A percentile compares a stretch with the other conserved stretches of the same genome.
phyloP scores from a whole-genome alignment of 2,113 vertebrate genomes.

The Murina feae region DNA sequence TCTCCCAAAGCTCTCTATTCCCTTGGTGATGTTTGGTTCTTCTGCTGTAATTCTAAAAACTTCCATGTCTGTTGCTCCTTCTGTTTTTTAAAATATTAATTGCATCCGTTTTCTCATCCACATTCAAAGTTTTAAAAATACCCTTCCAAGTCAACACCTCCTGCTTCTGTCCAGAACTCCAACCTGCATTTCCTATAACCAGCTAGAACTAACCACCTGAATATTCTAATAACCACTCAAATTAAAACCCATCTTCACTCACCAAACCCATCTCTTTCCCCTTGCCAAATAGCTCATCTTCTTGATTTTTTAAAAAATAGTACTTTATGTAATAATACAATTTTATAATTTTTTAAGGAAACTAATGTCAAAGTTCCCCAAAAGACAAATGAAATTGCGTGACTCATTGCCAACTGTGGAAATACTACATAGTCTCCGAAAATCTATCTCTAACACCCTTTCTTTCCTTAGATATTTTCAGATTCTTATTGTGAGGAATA shows the following conservation, averaged over 20 bases:
- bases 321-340: not conserved
- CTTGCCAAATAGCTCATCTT: not conserved
- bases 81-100: not conserved
- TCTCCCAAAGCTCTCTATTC: not conserved
- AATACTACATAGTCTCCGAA: not conserved
- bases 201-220: not conserved
- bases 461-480: constrained; percentile 4
- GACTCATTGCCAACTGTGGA: not conserved
- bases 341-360: not conserved
- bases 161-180: not conserved
- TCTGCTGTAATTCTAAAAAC: not conserved
- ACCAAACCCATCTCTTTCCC: not conserved
- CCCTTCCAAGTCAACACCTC: not conserved
- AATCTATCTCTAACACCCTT: not conserved
- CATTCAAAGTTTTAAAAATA: not conserved
- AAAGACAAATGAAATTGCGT: not conserved
- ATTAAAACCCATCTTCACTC: not conserved
- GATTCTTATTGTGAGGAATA: not conserved
- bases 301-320: not conserved
- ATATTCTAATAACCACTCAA: not conserved
- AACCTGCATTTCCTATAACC: not conserved
- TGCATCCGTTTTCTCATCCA: not conserved
- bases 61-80: not conserved
- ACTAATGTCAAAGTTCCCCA: not conserved
- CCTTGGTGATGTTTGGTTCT: not conserved